phyloP scores from a whole-genome alignment of 1,140 invertebrate genomes.

The Stegodyphus dumicola region DNA sequence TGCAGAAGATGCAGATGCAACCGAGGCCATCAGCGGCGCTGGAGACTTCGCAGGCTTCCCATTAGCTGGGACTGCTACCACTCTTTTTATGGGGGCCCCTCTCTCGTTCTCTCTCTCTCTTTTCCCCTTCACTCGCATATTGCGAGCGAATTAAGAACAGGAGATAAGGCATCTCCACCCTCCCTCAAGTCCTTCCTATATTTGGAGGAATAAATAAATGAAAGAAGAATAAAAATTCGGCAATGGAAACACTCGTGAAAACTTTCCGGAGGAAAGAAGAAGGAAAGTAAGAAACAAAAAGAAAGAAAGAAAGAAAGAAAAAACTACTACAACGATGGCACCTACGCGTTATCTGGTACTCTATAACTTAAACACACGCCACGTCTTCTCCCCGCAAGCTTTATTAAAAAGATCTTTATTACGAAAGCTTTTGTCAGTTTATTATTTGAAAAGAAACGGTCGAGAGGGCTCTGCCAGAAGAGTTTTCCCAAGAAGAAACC shows the following conservation, averaged over 20 bases:
- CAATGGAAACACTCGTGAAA: constrained; percentile 28
- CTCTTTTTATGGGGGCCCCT: constrained; percentile 30
- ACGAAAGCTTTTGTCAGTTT: constrained; percentile 60
- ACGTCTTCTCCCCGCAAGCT: constrained; percentile 10
- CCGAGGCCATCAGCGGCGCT: constrained; percentile 27
- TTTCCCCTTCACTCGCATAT: constrained; percentile 10
- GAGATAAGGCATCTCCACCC: constrained; percentile 56
- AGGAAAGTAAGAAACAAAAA: constrained; percentile 2
- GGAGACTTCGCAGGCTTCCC: constrained; percentile 22
- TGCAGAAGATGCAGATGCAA: constrained; percentile 21
- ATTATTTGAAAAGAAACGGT: constrained; percentile 60
- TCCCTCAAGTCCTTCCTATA: constrained; percentile 36
- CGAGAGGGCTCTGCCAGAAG: constrained; percentile 24
- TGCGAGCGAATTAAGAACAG: constrained; percentile 60
- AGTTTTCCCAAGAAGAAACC: constrained; percentile 22
- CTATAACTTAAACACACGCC: constrained; percentile 48
- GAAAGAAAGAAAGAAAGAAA: not conserved
- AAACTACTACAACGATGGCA: not conserved
- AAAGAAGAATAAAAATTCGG: not conserved
- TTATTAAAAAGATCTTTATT: constrained; percentile 62
- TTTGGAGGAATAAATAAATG: constrained; percentile 54
- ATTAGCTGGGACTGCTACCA: constrained; percentile 42
- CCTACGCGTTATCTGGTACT: constrained; percentile 26
- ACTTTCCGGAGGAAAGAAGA: constrained; percentile 16
- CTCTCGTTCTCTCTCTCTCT: not conserved